Percentiles rank a stretch among this genome's conserved stretches.
phyloP scores from a whole-genome alignment of 2,113 vertebrate genomes.

The Peromyscus polionotus region DNA sequence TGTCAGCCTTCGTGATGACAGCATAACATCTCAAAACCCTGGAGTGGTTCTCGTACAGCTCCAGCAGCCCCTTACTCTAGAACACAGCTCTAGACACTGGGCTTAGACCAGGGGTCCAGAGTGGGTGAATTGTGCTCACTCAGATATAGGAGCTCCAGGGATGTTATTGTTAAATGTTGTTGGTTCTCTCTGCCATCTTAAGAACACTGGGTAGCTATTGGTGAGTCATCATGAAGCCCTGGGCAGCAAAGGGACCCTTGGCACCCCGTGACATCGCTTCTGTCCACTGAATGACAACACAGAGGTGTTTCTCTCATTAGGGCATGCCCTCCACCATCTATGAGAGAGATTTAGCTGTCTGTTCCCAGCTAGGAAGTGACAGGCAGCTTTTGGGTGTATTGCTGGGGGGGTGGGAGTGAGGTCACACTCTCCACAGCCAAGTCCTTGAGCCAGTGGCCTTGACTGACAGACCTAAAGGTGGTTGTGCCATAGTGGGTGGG shows the following conservation, averaged over 20 bases:
- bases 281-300: neutral
- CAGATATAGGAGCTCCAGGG: fast-evolving
- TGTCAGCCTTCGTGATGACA: neutral
- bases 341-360: neutral
- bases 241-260: neutral
- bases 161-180: neutral
- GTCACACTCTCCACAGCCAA: neutral
- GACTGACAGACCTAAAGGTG: neutral
- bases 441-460: neutral
- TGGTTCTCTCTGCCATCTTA: neutral
- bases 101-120: neutral
- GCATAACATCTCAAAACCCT: neutral
- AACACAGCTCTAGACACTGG: neutral
- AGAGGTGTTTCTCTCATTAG: neutral
- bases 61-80: neutral
- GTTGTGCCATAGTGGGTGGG: neutral
- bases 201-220: fast-evolving
- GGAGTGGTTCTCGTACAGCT: neutral
- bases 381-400: neutral
- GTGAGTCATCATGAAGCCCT: neutral
- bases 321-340: neutral
- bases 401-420: neutral
- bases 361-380: neutral
- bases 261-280: neutral
- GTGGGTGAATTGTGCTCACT: neutral